Percentiles rank a stretch among this genome's conserved stretches.
phyloP scores from a whole-genome alignment of 2,797 vertebrate genomes.

The Synaphobranchus kaupii region DNA sequence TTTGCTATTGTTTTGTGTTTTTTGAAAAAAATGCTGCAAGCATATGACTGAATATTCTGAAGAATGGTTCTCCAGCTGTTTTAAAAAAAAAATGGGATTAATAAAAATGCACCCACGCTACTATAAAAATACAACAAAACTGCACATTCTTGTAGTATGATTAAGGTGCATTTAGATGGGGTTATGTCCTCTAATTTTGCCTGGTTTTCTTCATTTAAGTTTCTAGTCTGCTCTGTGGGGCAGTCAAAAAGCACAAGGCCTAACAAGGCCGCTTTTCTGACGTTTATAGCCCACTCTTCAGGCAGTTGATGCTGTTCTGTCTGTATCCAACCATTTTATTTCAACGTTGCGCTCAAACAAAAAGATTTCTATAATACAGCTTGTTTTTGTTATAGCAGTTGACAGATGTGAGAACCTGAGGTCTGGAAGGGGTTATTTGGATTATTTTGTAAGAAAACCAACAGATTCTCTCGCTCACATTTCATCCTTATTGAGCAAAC shows the following conservation, averaged over 20 bases:
- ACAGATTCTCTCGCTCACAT: not conserved
- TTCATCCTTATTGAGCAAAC: not conserved
- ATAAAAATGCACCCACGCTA: not conserved
- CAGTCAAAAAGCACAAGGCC: not conserved
- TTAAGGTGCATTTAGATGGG: not conserved
- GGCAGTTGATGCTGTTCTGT: slow-evolving; percentile 11
- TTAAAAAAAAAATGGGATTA: not conserved
- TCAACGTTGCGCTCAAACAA: not conserved
- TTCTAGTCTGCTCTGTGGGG: not conserved
- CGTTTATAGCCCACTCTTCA: not conserved
- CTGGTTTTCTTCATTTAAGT: not conserved
- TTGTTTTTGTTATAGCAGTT: slow-evolving; percentile 6
- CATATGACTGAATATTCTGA: not conserved
- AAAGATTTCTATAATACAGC: not conserved
- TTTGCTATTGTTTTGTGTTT: too few species aligned
- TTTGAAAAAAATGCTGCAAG: too few species aligned
- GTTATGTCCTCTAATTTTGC: not conserved
- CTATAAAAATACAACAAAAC: too few species aligned
- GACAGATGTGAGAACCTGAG: slow-evolving; percentile 11
- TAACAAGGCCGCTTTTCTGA: not conserved
- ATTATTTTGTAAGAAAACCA: not conserved
- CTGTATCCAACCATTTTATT: not conserved
- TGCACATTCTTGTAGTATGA: not conserved
- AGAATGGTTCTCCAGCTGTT: not conserved
- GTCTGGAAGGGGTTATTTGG: not conserved